Conservation (phyloP, 2,113 vertebrate genomes). For the Rhadina sibilatrix region DNA sequence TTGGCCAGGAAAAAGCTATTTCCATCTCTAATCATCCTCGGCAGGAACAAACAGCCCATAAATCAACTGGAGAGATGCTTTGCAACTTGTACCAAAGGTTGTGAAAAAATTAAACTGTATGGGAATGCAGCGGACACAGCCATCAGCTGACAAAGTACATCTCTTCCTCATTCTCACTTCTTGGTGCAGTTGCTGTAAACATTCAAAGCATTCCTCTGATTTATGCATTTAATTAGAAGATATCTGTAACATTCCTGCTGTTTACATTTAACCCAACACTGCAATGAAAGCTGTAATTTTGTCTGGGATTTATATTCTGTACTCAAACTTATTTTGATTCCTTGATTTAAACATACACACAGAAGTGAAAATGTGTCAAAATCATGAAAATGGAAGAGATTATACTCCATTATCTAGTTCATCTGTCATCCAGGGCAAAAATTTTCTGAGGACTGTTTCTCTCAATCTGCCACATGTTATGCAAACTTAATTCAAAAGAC, state of each 20-base stretch:
- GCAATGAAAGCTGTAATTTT: conserved; percentile 43
- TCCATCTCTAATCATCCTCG: not conserved
- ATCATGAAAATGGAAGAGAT: conserved; percentile 50
- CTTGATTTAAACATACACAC: conserved; percentile 9
- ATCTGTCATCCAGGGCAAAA: conserved; percentile 41
- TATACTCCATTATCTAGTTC: conserved; percentile 25
- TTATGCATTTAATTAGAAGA: conserved; percentile 38
- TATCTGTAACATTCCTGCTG: not conserved
- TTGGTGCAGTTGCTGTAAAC: not conserved
- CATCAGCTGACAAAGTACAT: not conserved
- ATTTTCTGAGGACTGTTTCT: not conserved
- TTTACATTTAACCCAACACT: conserved; percentile 21
- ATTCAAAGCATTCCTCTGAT: not conserved
- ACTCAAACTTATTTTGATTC: conserved; percentile 32
- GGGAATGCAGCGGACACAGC: not conserved
- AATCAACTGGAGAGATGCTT: not conserved
- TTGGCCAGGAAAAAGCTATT: not conserved
- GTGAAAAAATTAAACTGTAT: not conserved
- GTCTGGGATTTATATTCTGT: conserved; percentile 4
- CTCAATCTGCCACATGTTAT: not conserved
- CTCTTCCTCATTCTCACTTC: conserved; percentile 17
- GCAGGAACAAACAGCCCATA: not conserved
- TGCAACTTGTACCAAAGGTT: not conserved
- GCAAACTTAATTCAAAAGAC: conserved; percentile 13
- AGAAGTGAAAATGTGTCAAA: conserved; percentile 52